phyloP scores from a whole-genome alignment of 2,888 invertebrate genomes.

The Ennomos quercinarius region DNA sequence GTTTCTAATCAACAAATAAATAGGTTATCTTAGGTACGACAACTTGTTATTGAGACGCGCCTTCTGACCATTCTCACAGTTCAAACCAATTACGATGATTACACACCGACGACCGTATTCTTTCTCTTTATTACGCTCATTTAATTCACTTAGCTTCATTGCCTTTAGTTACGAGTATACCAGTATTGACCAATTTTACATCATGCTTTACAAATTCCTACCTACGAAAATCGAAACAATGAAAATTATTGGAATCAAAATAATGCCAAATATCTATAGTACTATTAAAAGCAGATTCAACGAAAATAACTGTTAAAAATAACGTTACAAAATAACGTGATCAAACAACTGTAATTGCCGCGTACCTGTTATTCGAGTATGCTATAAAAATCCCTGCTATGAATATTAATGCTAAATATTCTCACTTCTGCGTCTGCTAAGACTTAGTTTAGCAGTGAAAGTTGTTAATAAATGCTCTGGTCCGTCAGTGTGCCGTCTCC shows the following conservation, averaged over 20 bases:
- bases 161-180: not conserved
- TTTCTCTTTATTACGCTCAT: slow-evolving; percentile 22
- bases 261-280: not conserved
- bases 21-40: slow-evolving; percentile 64
- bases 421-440: not conserved
- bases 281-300: not conserved
- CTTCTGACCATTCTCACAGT: slow-evolving; percentile 41
- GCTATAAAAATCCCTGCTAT: too few species aligned
- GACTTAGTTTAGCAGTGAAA: not conserved
- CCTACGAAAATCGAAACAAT: too few species aligned
- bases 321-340: not conserved
- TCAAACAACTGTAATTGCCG: too few species aligned
- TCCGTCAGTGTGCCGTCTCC: slow-evolving; percentile 47
- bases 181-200: too few species aligned
- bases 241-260: too few species aligned
- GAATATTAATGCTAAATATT: too few species aligned
- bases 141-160: slow-evolving; percentile 9
- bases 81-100: slow-evolving; percentile 49
- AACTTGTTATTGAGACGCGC: slow-evolving; percentile 25
- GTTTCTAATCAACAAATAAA: slow-evolving; percentile 71
- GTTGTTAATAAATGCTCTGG: not conserved
- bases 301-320: not conserved
- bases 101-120: slow-evolving; percentile 48
- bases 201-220: too few species aligned
- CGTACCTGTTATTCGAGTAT: too few species aligned